Evolutionary conservation across 2,113 vertebrate genomes (phyloP).

Genomic region (Cebus imitator): DNA sequence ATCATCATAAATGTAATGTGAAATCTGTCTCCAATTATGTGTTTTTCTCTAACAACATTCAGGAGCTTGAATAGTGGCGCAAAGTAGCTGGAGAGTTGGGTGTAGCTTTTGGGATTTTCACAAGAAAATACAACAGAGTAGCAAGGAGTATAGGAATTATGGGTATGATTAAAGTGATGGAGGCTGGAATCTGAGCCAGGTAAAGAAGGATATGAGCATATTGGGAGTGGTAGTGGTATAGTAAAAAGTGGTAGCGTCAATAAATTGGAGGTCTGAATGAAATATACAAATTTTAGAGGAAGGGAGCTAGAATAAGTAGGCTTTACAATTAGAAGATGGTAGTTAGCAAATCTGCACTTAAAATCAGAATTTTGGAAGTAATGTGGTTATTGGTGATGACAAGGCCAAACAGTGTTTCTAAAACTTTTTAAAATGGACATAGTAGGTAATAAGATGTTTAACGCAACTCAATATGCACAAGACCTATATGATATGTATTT

Average conservation of each 20-base stretch:
- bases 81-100: neutral
- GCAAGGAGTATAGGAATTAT: neutral
- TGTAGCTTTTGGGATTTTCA: neutral
- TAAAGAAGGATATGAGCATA: neutral
- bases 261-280: neutral
- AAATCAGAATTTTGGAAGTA: constrained; percentile 19
- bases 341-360: neutral
- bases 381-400: neutral
- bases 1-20: neutral
- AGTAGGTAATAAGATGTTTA: neutral
- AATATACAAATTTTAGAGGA: neutral
- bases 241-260: neutral
- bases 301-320: neutral
- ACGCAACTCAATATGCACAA: neutral
- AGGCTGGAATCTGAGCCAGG: neutral
- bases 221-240: too few species aligned
- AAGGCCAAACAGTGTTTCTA: neutral
- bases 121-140: neutral
- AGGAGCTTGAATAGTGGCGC: neutral
- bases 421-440: neutral
- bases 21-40: neutral
- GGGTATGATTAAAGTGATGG: neutral
- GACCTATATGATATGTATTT: neutral
- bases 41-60: neutral
- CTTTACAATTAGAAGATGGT: neutral